phyloP scores from a whole-genome alignment of 2,113 vertebrate species.

The Anguilla rostrata region DNA sequence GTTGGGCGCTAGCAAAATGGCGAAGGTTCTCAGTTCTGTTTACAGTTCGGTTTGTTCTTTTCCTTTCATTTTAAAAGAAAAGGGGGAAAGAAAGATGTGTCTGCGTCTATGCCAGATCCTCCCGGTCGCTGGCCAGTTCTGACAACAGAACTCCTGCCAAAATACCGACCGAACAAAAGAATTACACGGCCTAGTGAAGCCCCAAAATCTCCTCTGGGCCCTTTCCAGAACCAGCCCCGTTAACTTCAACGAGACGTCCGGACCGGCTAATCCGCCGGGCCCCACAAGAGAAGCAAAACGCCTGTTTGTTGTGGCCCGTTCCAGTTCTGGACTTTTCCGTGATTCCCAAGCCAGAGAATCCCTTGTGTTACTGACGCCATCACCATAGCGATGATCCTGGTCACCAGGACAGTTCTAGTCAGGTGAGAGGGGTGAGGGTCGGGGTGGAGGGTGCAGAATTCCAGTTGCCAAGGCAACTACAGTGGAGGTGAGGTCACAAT shows the following conservation, averaged over 20 bases:
- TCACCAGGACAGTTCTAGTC: background rate
- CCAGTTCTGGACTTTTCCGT: background rate
- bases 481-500: background rate
- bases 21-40: conserved; percentile 6
- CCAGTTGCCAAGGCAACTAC: background rate
- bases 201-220: background rate
- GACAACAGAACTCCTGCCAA: background rate
- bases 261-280: background rate
- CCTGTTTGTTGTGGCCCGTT: background rate
- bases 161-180: background rate
- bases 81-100: background rate
- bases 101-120: background rate
- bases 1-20: too few relatives aligned
- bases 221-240: background rate
- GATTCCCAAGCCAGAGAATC: background rate
- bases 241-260: background rate
- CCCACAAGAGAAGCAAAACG: background rate
- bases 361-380: background rate
- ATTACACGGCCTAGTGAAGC: background rate
- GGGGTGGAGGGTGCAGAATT: too few relatives aligned
- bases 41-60: too few relatives aligned
- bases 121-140: background rate
- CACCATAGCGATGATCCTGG: background rate
- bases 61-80: background rate
- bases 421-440: background rate